phyloP scores from a whole-genome alignment of 2,888 invertebrate species.

The Tetramorium bicarinatum region DNA sequence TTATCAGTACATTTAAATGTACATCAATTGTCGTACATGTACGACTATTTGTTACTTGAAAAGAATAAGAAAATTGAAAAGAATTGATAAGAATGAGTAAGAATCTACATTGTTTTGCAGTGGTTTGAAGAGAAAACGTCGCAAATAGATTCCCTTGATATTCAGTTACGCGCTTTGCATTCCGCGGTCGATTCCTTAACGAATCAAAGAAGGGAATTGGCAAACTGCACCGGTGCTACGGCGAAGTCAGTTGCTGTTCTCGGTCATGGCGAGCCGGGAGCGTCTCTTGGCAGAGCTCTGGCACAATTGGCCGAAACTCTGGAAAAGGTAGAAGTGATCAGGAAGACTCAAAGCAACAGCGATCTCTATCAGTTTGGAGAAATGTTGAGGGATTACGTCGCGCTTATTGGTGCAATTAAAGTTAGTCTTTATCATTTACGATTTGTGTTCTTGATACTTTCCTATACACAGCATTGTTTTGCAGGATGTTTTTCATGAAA shows the following conservation, averaged over 20 bases:
- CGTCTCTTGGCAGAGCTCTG: conserved; percentile 95
- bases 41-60: not conserved
- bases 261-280: conserved; percentile 97
- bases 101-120: conserved; percentile 87
- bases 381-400: conserved; percentile 97
- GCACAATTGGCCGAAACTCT: conserved; percentile 94
- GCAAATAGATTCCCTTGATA: conserved; percentile 96
- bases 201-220: conserved; percentile 94
- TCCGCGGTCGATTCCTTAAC: conserved; percentile 95
- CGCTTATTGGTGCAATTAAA: conserved; percentile 96
- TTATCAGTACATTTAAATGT: not conserved
- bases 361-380: conserved; percentile 98
- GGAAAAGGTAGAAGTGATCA: conserved; percentile 93
- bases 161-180: conserved; percentile 95
- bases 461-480: conserved; percentile 62
- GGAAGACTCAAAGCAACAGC: conserved; percentile 97
- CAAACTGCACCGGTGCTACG: conserved; percentile 92
- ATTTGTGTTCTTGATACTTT: conserved; percentile 71
- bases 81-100: not conserved
- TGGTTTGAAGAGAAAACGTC: conserved; percentile 99
- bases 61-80: not conserved
- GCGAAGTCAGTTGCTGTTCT: conserved; percentile 96
- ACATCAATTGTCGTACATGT: not conserved
- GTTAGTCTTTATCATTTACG: conserved; percentile 86
- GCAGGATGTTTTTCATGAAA: conserved; percentile 91